phyloP scores from a whole-genome alignment of 2,113 vertebrate species.

The Peucedramus taeniatus region DNA sequence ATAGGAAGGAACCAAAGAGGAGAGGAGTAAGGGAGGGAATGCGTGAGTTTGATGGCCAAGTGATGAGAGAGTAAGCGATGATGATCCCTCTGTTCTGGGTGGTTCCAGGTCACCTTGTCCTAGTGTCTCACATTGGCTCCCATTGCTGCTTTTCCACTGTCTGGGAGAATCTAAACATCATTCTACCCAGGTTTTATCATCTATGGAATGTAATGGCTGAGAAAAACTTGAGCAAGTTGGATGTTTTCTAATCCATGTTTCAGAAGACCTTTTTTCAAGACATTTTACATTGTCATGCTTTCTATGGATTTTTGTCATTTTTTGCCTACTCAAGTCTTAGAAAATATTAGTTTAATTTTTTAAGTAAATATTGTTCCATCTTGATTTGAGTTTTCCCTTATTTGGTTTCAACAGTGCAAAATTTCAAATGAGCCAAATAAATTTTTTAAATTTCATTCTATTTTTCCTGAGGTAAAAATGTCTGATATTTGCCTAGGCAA shows the following conservation, averaged over 20 bases:
- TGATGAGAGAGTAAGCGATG: not conserved
- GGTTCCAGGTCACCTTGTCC: not conserved
- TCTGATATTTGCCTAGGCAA: slow-evolving; percentile 47
- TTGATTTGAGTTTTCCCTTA: not conserved
- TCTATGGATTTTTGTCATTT: not conserved
- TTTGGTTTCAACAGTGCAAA: not conserved
- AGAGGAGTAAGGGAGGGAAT: not conserved
- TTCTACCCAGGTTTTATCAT: not conserved
- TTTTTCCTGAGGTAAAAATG: slow-evolving; percentile 44
- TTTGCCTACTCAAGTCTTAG: not conserved
- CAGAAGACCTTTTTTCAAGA: not conserved
- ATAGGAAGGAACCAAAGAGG: slow-evolving; percentile 42
- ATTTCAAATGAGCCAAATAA: not conserved
- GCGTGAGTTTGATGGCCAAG: not conserved
- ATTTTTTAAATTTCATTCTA: not conserved
- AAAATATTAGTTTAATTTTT: not conserved
- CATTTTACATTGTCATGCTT: not conserved
- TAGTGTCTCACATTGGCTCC: accelerated
- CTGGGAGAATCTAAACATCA: not conserved
- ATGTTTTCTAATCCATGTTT: not conserved
- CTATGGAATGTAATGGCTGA: not conserved
- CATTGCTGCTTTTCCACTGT: not conserved
- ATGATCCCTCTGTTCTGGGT: not conserved
- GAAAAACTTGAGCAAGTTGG: not conserved
- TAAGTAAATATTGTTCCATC: not conserved